phyloP scores from a whole-genome alignment of 2,797 vertebrate species.

The Alfaro cultratus region DNA sequence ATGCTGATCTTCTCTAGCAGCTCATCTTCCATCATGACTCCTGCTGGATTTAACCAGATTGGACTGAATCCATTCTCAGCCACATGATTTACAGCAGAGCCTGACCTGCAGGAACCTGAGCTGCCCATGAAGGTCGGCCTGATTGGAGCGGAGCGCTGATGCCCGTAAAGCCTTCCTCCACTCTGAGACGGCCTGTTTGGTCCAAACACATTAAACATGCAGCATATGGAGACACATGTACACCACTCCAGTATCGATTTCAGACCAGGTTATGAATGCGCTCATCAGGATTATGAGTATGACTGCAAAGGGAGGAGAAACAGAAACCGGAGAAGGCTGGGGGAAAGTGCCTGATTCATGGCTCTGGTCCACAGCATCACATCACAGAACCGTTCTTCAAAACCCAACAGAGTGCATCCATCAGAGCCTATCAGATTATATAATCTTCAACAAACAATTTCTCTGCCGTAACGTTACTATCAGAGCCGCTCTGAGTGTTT shows the following conservation, averaged over 20 bases:
- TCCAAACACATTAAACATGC: conserved; percentile 12
- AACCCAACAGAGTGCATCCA: conserved; percentile 40
- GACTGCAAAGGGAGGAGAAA: conserved; percentile 26
- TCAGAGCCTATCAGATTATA: conserved; percentile 52
- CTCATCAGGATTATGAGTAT: conserved; percentile 13
- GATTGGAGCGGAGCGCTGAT: conserved; percentile 13
- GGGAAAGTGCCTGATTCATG: conserved; percentile 62
- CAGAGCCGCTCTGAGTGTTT: conserved; percentile 15
- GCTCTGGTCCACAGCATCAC: conserved; percentile 52
- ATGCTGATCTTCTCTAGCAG: neutral
- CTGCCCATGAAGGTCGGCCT: conserved; percentile 56
- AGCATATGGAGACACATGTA: conserved; percentile 14
- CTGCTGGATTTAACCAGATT: neutral
- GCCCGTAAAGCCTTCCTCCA: conserved; percentile 3
- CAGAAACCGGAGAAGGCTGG: conserved; percentile 16
- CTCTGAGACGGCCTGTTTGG: conserved; percentile 21
- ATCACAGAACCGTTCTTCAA: conserved; percentile 57
- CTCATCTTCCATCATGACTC: neutral
- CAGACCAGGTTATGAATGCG: conserved; percentile 38
- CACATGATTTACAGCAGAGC: conserved; percentile 11
- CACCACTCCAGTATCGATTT: conserved; percentile 47
- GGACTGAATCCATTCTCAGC: neutral
- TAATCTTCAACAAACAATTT: conserved; percentile 51
- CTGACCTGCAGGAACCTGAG: conserved; percentile 38
- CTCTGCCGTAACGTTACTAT: conserved; percentile 32